Percentiles rank a stretch among this genome's conserved stretches.
Evolutionary conservation across 1,140 invertebrate species (phyloP).

Genomic region (Papilio machaon): DNA sequence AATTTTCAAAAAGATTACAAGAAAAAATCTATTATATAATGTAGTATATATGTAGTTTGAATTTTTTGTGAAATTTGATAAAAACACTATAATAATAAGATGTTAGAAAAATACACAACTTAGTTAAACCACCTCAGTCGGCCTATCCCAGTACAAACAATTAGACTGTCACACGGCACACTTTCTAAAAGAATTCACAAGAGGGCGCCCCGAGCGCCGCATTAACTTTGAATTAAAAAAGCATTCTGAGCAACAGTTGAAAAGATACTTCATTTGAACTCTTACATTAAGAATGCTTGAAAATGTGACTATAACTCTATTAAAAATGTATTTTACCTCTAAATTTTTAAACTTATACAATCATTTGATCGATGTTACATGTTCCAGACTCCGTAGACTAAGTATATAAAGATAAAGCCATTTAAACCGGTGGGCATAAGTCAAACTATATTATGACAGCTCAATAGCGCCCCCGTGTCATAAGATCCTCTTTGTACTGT

Average conservation of each 20-base stretch:
- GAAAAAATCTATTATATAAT: too few species aligned
- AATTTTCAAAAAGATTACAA: too few species aligned
- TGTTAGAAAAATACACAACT: background rate
- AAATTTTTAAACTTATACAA: background rate
- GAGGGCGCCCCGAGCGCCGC: background rate
- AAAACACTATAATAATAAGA: too few species aligned
- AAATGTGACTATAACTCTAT: constrained; percentile 11
- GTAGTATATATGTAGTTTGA: too few species aligned
- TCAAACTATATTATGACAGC: too few species aligned
- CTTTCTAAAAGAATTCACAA: constrained; percentile 18
- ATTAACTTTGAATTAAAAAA: constrained; percentile 22
- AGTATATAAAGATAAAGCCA: too few species aligned
- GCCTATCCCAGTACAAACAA: background rate
- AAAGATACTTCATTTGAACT: background rate
- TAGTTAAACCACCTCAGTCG: background rate
- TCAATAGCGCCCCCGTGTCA: too few species aligned
- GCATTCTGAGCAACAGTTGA: constrained; percentile 16
- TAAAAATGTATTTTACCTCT: background rate
- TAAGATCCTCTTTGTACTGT: too few species aligned
- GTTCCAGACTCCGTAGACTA: too few species aligned
- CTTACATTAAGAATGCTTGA: constrained; percentile 21
- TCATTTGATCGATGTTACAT: too few species aligned
- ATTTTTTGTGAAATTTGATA: too few species aligned
- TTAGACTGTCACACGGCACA: background rate
- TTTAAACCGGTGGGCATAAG: too few species aligned